Evolutionary conservation across 2,797 vertebrate species (phyloP), one percentile per base, ranked within the genome.

Genomic region (Pantherophis vulpinus): DNA sequence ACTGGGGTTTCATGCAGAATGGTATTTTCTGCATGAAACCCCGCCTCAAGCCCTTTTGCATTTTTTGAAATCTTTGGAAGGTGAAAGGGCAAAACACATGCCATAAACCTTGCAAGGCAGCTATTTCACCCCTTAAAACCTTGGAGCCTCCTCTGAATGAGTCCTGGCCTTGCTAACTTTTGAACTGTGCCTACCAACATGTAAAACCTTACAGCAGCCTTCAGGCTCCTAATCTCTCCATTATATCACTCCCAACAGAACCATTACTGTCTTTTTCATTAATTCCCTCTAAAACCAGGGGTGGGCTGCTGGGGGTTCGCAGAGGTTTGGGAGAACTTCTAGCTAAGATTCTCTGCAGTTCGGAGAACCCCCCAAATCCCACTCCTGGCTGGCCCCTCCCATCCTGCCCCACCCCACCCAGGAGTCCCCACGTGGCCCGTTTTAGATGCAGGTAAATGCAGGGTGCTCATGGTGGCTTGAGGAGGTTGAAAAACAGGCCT

Each of bases 391-490:
- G 6, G 47, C 47, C 47, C 47, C 5, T 47, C 47, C 47, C 47
- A 51, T 1, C 47, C 47, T 51, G 47, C 1, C 47, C 47, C 47
- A 5, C 47, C 47, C 6, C 47, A 8, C 47, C 47, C 47, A 51
- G 47, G 47, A 51, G 6, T 51, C 47, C 47, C 47, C 47, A 51
- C 1, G 6, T 51, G 47, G 47, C 47, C 6, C 5, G 42, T 47
- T 47, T 47, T 5, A 47, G 42, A 47, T 47, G 4, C 4, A 47
- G 47, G 47, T 51, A 51, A 51, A 7, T 51, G 6, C 6, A 51
- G 47, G 47, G 1, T 7, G 47, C 1, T 6, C 47, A 51, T 1
- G 6, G 7, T 8, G 47, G 47, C 7, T 51, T 5, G 6, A 1
- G 7, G 47, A 51, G 47, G 47, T 0, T 51, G 47, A 51, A 51